Evolutionary conservation across 2,888 invertebrate genomes (phyloP).

Genomic region (Spilosoma lubricipeda): DNA sequence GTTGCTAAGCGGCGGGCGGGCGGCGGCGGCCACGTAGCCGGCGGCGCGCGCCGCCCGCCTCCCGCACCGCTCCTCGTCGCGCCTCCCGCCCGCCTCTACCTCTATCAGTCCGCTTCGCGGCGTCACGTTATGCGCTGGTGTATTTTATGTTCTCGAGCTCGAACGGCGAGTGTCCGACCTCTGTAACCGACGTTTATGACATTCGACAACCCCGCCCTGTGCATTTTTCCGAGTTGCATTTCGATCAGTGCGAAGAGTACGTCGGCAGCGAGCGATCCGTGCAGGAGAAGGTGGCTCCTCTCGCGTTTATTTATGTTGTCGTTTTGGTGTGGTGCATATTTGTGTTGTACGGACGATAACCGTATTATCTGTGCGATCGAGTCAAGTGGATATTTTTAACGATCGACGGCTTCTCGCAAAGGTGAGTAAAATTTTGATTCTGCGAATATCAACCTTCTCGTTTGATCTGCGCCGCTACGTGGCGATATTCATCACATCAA

Average conservation of each 20-base stretch:
- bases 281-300: slow-evolving; percentile 71
- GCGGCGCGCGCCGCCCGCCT: slow-evolving; percentile 62
- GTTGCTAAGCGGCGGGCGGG: slow-evolving; percentile 54
- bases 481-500: slow-evolving; percentile 69
- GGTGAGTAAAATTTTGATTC: slow-evolving; percentile 75
- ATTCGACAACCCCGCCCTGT: slow-evolving; percentile 85
- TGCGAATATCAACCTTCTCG: slow-evolving; percentile 61
- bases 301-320: slow-evolving; percentile 85
- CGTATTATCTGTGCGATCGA: slow-evolving; percentile 84
- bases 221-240: slow-evolving; percentile 81
- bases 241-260: slow-evolving; percentile 78
- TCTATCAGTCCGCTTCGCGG: slow-evolving; percentile 77
- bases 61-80: slow-evolving; percentile 64
- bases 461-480: slow-evolving; percentile 73
- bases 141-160: slow-evolving; percentile 59
- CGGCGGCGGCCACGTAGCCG: slow-evolving; percentile 51
- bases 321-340: slow-evolving; percentile 86
- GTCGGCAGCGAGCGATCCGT: slow-evolving; percentile 68
- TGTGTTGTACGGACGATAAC: slow-evolving; percentile 85
- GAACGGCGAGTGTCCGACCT: slow-evolving; percentile 79
- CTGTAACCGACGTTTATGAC: slow-evolving; percentile 83
- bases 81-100: slow-evolving; percentile 50
- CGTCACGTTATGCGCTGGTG: slow-evolving; percentile 71
- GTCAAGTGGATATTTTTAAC: slow-evolving; percentile 83
- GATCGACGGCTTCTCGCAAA: slow-evolving; percentile 74